Conservation (phyloP, 1,140 invertebrate species). For the Babylonia areolata region DNA sequence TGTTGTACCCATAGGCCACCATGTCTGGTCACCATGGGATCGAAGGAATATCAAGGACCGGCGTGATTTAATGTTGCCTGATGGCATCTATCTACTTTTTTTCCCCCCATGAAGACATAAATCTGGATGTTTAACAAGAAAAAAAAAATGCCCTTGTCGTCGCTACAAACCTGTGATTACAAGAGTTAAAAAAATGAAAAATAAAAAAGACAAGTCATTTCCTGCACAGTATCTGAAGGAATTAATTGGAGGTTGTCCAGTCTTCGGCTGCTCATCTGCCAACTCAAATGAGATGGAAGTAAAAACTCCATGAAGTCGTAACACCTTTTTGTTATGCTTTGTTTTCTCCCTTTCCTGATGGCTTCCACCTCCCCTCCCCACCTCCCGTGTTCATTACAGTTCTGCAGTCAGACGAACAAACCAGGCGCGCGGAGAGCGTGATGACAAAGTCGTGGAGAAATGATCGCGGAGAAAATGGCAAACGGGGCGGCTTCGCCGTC, state of each 20-base stretch:
- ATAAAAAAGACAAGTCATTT: background rate
- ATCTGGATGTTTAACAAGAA: background rate
- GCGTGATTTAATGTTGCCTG: background rate
- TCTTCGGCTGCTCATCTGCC: background rate
- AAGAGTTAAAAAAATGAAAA: background rate
- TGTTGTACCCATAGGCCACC: background rate
- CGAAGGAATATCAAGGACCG: background rate
- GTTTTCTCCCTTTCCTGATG: background rate
- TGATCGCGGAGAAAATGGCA: background rate
- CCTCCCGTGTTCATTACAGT: background rate
- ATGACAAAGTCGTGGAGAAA: background rate
- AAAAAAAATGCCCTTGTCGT: background rate
- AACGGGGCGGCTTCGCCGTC: background rate
- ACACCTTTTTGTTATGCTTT: background rate
- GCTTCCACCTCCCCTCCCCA: too few species aligned
- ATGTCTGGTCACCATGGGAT: background rate
- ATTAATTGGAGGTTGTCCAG: slow-evolving; percentile 7
- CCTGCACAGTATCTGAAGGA: background rate
- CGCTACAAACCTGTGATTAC: slow-evolving; percentile 11
- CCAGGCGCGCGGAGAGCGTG: background rate
- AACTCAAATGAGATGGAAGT: background rate
- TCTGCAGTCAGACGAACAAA: background rate
- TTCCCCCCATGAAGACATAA: background rate
- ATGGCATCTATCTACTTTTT: background rate
- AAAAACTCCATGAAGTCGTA: slow-evolving; percentile 12